Base-by-base conservation (phyloP, 1,140 invertebrate species). In the Neodiprion pinetum region DNA sequence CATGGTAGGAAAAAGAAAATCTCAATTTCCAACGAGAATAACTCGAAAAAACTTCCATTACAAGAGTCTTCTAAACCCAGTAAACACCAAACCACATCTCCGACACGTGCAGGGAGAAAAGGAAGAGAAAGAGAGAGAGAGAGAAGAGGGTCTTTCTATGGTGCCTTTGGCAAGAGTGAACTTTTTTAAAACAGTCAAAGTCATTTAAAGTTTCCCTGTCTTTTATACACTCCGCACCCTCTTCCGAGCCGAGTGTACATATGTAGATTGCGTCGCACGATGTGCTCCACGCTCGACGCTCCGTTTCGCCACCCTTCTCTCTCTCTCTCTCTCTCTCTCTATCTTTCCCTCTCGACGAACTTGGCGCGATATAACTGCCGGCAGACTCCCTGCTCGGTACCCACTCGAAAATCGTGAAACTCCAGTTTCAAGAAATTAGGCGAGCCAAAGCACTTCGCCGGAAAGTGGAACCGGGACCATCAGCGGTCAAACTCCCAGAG, bases 291-390 rank as follows among this genome's bases (percentile, higher is more conserved):
- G 28, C 28, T 40, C 28, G 28, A 40, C 28, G 28, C 28, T 5
- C 28, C 28, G 12, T 21, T 14, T 21, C 12, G 61, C 50, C 72
- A 40, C 21, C 21, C 61, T 61, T 17, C 21, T 28, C 21, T 50
- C 67, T 48, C 67, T 67, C 47, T 14, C 76, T 73, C 76, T 28
- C 21, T 50, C 61, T 48, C 67, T 67, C 47, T 14, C 76, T 73
- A 74, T 61, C 48, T 61, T 17, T 11, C 53, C 21, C 65, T 68
- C 48, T 71, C 67, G 72, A 40, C 28, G 28, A 40, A 40, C n/a
- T 61, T n/a, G 2, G 11, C n/a, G 53, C 53, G 3, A 11, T 11
- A n/a, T 61, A 61, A 40, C 28, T 40, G 28, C 28, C 28, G 28
- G 28, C 28, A 40, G 28, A 40, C 28, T 40, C 28, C 28, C 28